These are phyloP conservation scores for Chironomus tentans DNA, from an alignment of 2,888 invertebrate genomes.

Conservation along the genomic window DNA sequence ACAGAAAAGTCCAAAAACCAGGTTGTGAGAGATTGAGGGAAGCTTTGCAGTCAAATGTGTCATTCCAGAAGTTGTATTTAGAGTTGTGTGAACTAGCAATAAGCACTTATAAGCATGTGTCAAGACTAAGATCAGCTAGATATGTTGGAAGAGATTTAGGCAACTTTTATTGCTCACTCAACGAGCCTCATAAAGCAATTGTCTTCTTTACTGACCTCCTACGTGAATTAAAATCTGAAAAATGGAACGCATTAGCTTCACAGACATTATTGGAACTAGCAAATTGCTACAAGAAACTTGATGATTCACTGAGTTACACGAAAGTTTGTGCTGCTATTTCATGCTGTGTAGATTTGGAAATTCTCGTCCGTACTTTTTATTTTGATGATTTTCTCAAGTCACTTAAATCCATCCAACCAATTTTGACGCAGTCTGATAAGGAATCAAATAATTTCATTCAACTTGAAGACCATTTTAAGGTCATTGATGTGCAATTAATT, in stretches of 20 bases:
- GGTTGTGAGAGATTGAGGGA: slow-evolving; percentile 79
- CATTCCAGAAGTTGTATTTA: slow-evolving; percentile 83
- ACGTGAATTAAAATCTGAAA: slow-evolving; percentile 77
- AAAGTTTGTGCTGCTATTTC: slow-evolving; percentile 73
- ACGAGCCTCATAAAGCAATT: slow-evolving; percentile 80
- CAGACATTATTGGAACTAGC: slow-evolving; percentile 77
- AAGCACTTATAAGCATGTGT: slow-evolving; percentile 93
- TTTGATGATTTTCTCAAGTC: slow-evolving; percentile 74
- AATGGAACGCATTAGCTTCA: slow-evolving; percentile 75
- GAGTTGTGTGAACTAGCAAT: slow-evolving; percentile 91
- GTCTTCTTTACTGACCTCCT: slow-evolving; percentile 80
- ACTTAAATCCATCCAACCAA: slow-evolving; percentile 47
- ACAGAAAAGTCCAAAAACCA: slow-evolving; percentile 41
- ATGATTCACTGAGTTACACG: slow-evolving; percentile 60
- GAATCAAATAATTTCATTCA: slow-evolving; percentile 31
- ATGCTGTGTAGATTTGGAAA: slow-evolving; percentile 63
- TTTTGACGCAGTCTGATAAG: slow-evolving; percentile 48
- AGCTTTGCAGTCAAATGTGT: slow-evolving; percentile 78
- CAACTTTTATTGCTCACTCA: slow-evolving; percentile 77
- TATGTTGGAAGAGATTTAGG: slow-evolving; percentile 84
- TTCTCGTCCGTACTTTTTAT: slow-evolving; percentile 63
- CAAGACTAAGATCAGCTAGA: slow-evolving; percentile 68
- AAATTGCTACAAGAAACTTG: slow-evolving; percentile 72
- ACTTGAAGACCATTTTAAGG: slow-evolving; percentile 44
- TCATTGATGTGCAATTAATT: slow-evolving; percentile 36